These are phyloP conservation scores for Morus bassanus DNA, from an alignment of 2,797 vertebrate genomes.

Conservation along the genomic window DNA sequence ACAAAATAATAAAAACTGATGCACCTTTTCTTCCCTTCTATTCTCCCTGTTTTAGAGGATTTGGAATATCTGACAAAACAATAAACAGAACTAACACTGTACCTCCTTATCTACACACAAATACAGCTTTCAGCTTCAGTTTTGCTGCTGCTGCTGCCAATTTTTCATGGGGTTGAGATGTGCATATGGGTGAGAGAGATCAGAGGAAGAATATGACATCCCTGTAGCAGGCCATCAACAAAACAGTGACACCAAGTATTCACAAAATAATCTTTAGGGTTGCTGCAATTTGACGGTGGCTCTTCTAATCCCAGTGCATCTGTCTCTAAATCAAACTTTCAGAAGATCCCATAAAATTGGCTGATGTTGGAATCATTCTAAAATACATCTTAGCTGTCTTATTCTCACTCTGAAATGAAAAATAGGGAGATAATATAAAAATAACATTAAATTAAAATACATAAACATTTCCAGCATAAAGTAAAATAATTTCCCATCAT, in stretches of 20 bases:
- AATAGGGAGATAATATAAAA: neutral
- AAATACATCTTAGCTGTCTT: neutral
- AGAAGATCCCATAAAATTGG: neutral
- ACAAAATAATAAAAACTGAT: neutral
- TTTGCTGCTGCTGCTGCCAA: neutral
- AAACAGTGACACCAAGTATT: neutral
- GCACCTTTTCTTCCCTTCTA: neutral
- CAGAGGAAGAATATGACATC: neutral
- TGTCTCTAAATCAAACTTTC: neutral
- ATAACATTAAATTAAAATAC: neutral
- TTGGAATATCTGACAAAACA: neutral
- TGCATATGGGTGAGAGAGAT: neutral
- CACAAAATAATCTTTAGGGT: neutral
- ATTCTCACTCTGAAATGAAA: constrained; percentile 15
- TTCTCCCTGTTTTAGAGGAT: neutral
- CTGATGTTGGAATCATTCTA: neutral
- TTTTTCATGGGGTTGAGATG: neutral
- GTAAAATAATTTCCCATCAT: neutral
- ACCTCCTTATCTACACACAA: neutral
- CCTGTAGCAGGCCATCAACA: neutral
- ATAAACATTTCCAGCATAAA: neutral
- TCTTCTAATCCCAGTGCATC: neutral
- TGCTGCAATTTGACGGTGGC: neutral
- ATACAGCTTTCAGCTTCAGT: neutral
- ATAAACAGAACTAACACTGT: neutral